These are phyloP conservation scores for Phylloscopus whistleri DNA, from an alignment of 2,113 vertebrate genomes.

Conservation along the genomic window DNA sequence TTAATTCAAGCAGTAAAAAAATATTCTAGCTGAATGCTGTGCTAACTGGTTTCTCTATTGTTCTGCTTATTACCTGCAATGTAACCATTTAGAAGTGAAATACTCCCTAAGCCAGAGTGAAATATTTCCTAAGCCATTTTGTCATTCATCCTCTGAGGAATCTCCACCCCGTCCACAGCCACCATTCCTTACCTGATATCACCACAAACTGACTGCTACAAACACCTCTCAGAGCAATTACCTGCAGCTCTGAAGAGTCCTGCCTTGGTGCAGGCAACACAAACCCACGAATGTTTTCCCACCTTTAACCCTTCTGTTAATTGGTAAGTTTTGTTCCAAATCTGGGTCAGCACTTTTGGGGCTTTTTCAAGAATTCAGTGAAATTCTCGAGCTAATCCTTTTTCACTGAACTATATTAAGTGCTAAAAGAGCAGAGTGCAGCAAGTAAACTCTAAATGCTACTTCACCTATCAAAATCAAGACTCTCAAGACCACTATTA, in stretches of 20 bases:
- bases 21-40: background rate
- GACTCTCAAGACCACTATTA: background rate
- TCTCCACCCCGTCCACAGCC: background rate
- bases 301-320: background rate
- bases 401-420: background rate
- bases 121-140: too few relatives aligned
- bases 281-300: background rate
- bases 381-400: background rate
- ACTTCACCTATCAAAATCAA: constrained; percentile 15
- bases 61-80: background rate
- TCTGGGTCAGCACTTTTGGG: background rate
- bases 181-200: background rate
- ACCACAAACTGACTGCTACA: background rate
- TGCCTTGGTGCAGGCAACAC: background rate
- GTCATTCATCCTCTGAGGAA: background rate
- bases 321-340: background rate
- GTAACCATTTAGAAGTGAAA: background rate
- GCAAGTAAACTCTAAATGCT: background rate
- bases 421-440: background rate
- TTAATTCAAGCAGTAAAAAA: constrained; percentile 3
- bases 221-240: background rate
- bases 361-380: background rate
- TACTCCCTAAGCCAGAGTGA: background rate
- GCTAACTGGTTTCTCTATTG: background rate
- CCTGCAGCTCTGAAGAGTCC: background rate